Base-by-base conservation (phyloP, 2,797 vertebrate genomes). In the Loris lydekkerianus region DNA sequence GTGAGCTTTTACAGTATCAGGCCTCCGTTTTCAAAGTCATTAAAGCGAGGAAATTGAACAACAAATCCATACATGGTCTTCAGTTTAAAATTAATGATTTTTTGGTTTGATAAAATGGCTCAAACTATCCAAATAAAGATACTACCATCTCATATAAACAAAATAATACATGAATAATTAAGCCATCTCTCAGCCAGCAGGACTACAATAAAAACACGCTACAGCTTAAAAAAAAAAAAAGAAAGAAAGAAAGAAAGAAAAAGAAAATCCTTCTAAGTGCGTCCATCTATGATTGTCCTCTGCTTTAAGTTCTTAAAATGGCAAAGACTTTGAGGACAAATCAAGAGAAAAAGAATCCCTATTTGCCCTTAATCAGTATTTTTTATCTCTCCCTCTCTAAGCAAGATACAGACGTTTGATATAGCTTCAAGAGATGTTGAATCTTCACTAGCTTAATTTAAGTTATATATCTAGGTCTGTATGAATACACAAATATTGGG, bases 301-400 rank as follows among this genome's bases (percentile, higher is more conserved):
- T 29, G 3, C 15, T 92, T 61, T n/a, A 21, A 43, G 34, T 56
- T 83, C 14, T 78, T 69, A 67, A 5, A 61, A 89, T 53, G 56
- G 43, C 70, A 91, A 80, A 85, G 60, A 46, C 23, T 76, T 89
- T 61, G 49, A 89, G 25, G n/a, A 84, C n/a, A 75, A 95, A 95
- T 73, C 25, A 85, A 78, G 84, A 92, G 53, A 73, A 82, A 86
- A 14, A 1, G 2, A 86, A 94, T 93, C 34, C 15, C 53, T 10
- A 27, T 83, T 84, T 53, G n/a, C 60, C 60, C 31, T 91, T 63
- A 56, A 40, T 86, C 23, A 84, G 31, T 43, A 93, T 53, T 58
- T 84, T 60, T 85, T 29, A 77, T 61, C 17, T 89, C 70, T 89
- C 21, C 18, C 13, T 96, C 65, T 81, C 23, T 34, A 83, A 53